These are phyloP conservation scores for Apus apus DNA, from an alignment of 2,113 vertebrate genomes.

Conservation along the genomic window DNA sequence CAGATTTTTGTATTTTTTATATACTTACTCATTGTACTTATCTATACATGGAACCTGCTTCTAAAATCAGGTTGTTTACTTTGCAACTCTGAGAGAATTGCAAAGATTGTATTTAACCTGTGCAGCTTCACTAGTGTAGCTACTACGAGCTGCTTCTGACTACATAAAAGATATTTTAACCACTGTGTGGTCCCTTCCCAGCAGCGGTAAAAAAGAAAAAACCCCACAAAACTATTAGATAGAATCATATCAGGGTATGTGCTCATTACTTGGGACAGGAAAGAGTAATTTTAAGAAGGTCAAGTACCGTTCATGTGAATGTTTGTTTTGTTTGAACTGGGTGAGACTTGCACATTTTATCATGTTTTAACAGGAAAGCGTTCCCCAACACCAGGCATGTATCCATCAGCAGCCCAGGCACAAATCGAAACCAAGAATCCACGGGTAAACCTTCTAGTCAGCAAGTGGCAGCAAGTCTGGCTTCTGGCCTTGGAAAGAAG, in stretches of 20 bases:
- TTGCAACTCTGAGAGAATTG: neutral
- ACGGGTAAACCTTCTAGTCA: constrained; percentile 91
- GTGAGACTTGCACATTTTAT: neutral
- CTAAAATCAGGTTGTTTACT: neutral
- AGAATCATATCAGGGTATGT: neutral
- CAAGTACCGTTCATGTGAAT: neutral
- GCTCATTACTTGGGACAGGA: neutral
- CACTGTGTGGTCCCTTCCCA: neutral
- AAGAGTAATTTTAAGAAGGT: neutral
- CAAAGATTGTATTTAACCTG: neutral
- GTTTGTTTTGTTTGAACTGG: neutral
- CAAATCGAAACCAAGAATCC: constrained; percentile 96
- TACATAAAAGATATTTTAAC: neutral
- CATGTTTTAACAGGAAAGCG: constrained; percentile 86
- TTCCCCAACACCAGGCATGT: constrained; percentile 89
- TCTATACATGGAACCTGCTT: neutral
- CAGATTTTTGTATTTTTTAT: neutral
- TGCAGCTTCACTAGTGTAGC: neutral
- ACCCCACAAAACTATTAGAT: neutral
- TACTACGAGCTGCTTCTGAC: neutral
- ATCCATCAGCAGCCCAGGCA: constrained; percentile 84
- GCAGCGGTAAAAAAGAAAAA: neutral
- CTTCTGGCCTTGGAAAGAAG: constrained; percentile 94
- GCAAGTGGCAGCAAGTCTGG: constrained; percentile 99
- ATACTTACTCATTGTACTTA: neutral